Percentiles rank a stretch among this genome's conserved stretches.
phyloP scores from a whole-genome alignment of 2,888 invertebrate species.

The Apotomis turbidana region DNA sequence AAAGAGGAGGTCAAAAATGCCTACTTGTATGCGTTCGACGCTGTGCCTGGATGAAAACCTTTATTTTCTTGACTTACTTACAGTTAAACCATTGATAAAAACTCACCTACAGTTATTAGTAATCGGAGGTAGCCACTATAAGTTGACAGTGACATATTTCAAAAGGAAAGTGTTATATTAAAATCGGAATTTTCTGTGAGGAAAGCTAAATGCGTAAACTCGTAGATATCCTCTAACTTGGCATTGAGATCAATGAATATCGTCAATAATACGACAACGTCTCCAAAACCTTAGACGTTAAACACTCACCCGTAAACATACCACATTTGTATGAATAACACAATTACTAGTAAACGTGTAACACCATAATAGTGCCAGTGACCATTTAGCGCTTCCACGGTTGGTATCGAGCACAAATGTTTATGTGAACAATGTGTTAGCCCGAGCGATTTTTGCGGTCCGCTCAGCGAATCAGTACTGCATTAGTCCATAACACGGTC shows the following conservation, averaged over 20 bases:
- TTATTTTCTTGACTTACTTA: too few species aligned
- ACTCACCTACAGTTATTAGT: too few species aligned
- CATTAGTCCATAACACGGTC: constrained; percentile 78
- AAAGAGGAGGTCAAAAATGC: too few species aligned
- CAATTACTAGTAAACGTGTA: constrained; percentile 15
- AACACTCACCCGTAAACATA: not conserved
- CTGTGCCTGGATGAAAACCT: too few species aligned
- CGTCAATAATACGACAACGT: not conserved
- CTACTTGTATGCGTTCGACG: too few species aligned
- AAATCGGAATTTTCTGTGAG: too few species aligned
- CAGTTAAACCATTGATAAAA: too few species aligned
- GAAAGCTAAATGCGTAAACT: not conserved
- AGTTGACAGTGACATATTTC: too few species aligned
- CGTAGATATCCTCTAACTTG: constrained; percentile 4
- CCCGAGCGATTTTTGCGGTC: constrained; percentile 73
- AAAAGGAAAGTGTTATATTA: too few species aligned
- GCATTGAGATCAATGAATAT: not conserved
- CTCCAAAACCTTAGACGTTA: not conserved
- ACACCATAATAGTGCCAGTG: constrained; percentile 26
- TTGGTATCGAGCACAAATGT: constrained; percentile 62
- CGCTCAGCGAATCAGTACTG: constrained; percentile 78
- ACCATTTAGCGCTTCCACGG: constrained; percentile 45
- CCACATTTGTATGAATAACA: not conserved
- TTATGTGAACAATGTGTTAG: constrained; percentile 76
- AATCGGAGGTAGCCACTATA: too few species aligned